Base-by-base conservation (phyloP, 1,140 invertebrate genomes). In the Aphaenogaster floridana region DNA sequence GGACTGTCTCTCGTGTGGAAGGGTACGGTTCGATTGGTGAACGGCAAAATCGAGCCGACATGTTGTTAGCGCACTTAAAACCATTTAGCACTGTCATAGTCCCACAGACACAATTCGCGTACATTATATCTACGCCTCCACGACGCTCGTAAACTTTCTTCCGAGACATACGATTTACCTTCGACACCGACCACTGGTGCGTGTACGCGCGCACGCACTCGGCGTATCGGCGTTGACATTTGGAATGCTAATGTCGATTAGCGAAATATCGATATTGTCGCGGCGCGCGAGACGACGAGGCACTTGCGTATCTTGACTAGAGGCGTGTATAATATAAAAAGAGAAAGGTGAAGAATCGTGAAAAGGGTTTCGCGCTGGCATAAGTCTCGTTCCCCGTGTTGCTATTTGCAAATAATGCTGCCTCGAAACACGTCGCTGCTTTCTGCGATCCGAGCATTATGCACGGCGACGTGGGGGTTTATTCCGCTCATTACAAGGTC, bases 171-270 rank as follows among this genome's bases (percentile, higher is more conserved):
- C 42, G 77, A 66, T 52, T 79, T 54, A 78, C 61, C 69, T 69
- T 54, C 76, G 81, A 59, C 59, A 28, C 61, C 63, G 42, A 61
- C 13, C 50, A 34, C n/a, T 34, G 50, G 8, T 28, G 4, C 28
- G 59, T 21, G 42, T 28, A n/a, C 21, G 54, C 28, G 5, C 17
- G 8, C n/a, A 48, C 48, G 64, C 64, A 84, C 61, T 68, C 61
- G 80, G 39, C 77, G 50, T 86, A 88, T 69, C 63, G 39, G 48
- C 64, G 81, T 86, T 91, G 91, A 92, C 91, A 92, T 92, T 92
- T 92, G 87, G 87, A 92, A 92, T 92, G 91, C 87, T 91, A 89
- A 89, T 89, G 87, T 84, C 90, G 91, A 90, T 92, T 89, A 89
- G 80, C 78, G 42, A 80, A 86, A 87, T 90, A 69, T 48, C 89